phyloP scores from a whole-genome alignment of 2,888 invertebrate species.

The Xylocampa areola region DNA sequence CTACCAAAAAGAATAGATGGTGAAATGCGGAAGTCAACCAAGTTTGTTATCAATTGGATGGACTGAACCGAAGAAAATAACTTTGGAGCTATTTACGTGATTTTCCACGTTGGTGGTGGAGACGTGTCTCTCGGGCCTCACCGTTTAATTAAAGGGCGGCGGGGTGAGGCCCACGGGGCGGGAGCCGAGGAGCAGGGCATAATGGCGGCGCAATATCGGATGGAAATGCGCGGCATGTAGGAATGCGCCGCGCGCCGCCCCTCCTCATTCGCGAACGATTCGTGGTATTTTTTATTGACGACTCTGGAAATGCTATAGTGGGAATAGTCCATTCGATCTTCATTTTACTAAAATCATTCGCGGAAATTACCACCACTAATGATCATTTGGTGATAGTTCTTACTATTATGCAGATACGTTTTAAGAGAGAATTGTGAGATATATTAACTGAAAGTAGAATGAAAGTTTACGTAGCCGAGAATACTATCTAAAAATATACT shows the following conservation, averaged over 20 bases:
- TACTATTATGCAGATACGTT: constrained; percentile 21
- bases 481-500: constrained; percentile 80
- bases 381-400: constrained; percentile 22
- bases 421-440: constrained; percentile 45
- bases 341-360: constrained; percentile 62
- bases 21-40: constrained; percentile 55
- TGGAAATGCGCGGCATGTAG: constrained; percentile 90
- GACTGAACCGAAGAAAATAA: constrained; percentile 72
- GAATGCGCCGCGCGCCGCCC: constrained; percentile 88
- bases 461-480: constrained; percentile 70
- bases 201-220: constrained; percentile 90
- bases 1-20: constrained; percentile 26
- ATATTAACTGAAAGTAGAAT: constrained; percentile 56
- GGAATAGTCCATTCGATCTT: constrained; percentile 70
- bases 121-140: constrained; percentile 88
- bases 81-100: constrained; percentile 86
- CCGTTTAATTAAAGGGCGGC: constrained; percentile 89
- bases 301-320: constrained; percentile 83
- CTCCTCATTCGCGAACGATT: constrained; percentile 87
- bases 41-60: constrained; percentile 70
- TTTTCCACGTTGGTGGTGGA: constrained; percentile 85
- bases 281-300: constrained; percentile 90
- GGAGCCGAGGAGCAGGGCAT: constrained; percentile 83
- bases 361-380: constrained; percentile 45
- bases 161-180: constrained; percentile 76